Conservation (phyloP, 2,113 vertebrate species). For the Nibea albiflora region DNA sequence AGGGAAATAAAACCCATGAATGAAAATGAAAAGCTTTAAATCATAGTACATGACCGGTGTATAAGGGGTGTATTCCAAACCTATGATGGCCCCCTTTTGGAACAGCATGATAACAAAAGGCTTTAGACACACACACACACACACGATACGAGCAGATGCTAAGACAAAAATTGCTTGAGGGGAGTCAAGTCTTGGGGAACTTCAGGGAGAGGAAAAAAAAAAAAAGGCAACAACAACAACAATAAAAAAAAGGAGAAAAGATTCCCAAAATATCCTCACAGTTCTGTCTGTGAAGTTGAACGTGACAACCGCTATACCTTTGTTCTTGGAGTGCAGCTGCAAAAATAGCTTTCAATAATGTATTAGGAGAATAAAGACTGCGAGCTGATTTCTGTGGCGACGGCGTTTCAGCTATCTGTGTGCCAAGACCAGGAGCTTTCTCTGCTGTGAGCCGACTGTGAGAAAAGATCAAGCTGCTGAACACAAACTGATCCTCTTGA, state of each 20-base stretch:
- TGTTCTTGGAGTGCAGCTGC: constrained; percentile 71
- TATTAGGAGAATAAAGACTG: constrained; percentile 72
- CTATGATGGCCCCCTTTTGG: constrained; percentile 21
- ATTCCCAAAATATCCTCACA: constrained; percentile 71
- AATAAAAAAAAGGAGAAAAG: background rate
- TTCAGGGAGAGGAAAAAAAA: constrained; percentile 33
- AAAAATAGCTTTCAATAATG: constrained; percentile 82
- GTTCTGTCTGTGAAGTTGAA: constrained; percentile 72
- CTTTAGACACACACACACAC: constrained; percentile 29
- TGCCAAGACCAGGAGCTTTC: constrained; percentile 49
- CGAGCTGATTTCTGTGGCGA: constrained; percentile 69
- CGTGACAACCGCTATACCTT: constrained; percentile 76
- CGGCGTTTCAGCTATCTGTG: constrained; percentile 39
- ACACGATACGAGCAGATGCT: constrained; percentile 43
- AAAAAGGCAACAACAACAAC: background rate
- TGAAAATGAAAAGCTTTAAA: constrained; percentile 32
- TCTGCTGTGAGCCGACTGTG: constrained; percentile 33
- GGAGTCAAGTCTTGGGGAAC: constrained; percentile 60
- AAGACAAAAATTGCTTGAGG: constrained; percentile 55
- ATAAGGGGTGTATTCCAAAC: constrained; percentile 38
- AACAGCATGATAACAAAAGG: constrained; percentile 46
- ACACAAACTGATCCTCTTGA: constrained; percentile 55
- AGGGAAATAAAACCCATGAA: constrained; percentile 33
- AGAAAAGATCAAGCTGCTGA: constrained; percentile 47
- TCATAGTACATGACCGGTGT: constrained; percentile 11